Evolutionary conservation across 2,797 vertebrate genomes (phyloP).

Genomic region (Pipistrellus nathusii): DNA sequence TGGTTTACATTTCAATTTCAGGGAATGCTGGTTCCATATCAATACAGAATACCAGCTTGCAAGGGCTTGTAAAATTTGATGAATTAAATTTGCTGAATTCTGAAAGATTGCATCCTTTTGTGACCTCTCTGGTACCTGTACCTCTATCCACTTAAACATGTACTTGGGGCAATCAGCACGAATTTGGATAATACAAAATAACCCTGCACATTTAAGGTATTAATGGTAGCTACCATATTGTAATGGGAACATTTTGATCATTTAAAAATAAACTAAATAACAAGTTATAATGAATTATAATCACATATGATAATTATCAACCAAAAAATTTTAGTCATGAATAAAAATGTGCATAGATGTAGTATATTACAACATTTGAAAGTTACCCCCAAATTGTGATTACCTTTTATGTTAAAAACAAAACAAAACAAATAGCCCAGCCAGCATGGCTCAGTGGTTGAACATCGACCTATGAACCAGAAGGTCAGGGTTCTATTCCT

Average conservation of each 20-base stretch:
- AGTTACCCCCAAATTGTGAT: not conserved
- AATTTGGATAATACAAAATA: not conserved
- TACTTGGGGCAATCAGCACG: not conserved
- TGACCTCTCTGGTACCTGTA: not conserved
- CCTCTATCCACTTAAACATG: not conserved
- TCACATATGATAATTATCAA: not conserved
- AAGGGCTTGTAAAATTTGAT: conserved; percentile 34
- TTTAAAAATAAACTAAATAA: not conserved
- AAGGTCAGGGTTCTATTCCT: too few species aligned
- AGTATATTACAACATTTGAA: not conserved
- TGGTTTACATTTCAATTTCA: not conserved
- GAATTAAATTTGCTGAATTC: not conserved
- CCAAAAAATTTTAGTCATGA: not conserved
- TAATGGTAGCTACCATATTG: not conserved
- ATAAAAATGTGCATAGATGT: not conserved
- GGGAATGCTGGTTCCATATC: not conserved
- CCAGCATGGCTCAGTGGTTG: too few species aligned
- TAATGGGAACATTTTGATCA: not conserved
- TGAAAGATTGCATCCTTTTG: not conserved
- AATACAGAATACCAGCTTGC: not conserved
- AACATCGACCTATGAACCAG: too few species aligned
- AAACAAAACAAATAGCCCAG: not conserved
- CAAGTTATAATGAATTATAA: not conserved
- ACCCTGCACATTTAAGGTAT: not conserved
- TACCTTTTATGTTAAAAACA: conserved; percentile 1